phyloP scores from a whole-genome alignment of 1,140 invertebrate species.

The Trinorchestia longiramus region DNA sequence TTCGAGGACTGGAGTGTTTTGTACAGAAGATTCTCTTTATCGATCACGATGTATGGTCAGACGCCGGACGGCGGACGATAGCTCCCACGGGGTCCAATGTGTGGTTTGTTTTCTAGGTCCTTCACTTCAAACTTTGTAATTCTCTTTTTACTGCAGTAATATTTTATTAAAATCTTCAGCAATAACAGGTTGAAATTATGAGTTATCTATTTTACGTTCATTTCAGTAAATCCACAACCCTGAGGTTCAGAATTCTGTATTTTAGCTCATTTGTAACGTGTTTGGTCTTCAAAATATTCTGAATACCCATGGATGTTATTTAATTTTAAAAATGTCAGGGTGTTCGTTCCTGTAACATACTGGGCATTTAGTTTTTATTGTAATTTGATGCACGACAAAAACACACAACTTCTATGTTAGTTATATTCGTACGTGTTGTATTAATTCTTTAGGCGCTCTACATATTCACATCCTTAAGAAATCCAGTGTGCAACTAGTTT shows the following conservation, averaged over 20 bases:
- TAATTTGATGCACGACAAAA: too few species aligned
- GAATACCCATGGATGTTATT: too few species aligned
- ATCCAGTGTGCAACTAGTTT: too few species aligned
- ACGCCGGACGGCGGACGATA: not conserved
- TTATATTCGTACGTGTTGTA: too few species aligned
- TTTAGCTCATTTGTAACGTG: not conserved
- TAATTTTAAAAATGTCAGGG: too few species aligned
- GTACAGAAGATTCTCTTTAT: slow-evolving; percentile 22
- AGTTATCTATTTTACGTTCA: not conserved
- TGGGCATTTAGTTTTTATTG: too few species aligned
- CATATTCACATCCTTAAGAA: too few species aligned
- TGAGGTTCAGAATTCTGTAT: not conserved
- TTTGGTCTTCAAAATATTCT: not conserved
- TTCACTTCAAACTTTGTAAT: not conserved
- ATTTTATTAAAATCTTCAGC: not conserved
- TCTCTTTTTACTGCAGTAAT: not conserved
- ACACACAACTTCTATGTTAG: too few species aligned
- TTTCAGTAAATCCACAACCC: not conserved
- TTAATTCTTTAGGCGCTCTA: too few species aligned
- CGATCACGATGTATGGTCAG: not conserved
- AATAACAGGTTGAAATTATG: not conserved
- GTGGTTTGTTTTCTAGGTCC: not conserved
- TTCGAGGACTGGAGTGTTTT: not conserved
- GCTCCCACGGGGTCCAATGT: not conserved
- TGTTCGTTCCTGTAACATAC: too few species aligned